Evolutionary conservation across 2,113 vertebrate genomes (phyloP).

Genomic region (Phyllostomus hastatus): DNA sequence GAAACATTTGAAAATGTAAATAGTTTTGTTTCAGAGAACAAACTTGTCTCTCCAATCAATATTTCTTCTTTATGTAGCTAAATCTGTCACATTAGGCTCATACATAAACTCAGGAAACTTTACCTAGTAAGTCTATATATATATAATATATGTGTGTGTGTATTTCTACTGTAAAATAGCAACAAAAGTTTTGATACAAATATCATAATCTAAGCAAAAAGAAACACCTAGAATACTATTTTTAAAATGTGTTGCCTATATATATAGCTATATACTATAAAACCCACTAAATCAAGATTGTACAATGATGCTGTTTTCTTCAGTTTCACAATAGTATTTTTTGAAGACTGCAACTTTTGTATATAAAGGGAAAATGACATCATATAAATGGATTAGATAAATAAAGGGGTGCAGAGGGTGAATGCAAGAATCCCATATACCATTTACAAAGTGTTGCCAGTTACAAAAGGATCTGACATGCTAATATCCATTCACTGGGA

Average conservation of each 20-base stretch:
- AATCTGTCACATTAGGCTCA: background rate
- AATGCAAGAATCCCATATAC: slow-evolving; percentile 75
- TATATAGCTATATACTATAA: background rate
- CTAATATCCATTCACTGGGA: slow-evolving; percentile 80
- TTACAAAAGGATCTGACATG: slow-evolving; percentile 79
- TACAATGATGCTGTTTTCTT: slow-evolving; percentile 67
- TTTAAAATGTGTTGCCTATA: background rate
- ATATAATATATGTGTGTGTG: background rate
- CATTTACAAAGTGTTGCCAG: slow-evolving; percentile 79
- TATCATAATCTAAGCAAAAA: background rate
- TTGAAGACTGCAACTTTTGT: slow-evolving; percentile 75
- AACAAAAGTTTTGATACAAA: background rate
- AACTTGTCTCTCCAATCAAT: background rate
- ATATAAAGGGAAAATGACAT: slow-evolving; percentile 77
- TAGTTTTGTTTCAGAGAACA: background rate
- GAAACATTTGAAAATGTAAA: slow-evolving; percentile 25
- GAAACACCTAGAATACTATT: background rate
- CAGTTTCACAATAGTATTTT: slow-evolving; percentile 69
- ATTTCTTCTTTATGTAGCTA: background rate
- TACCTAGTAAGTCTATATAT: background rate
- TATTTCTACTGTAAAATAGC: slow-evolving; percentile 24
- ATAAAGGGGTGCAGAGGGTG: slow-evolving; percentile 60
- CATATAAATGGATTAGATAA: slow-evolving; percentile 76
- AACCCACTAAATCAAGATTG: slow-evolving; percentile 40
- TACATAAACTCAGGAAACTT: background rate